These are phyloP conservation scores for Spilarctia lutea DNA, from an alignment of 2,888 invertebrate species.

Conservation along the genomic window DNA sequence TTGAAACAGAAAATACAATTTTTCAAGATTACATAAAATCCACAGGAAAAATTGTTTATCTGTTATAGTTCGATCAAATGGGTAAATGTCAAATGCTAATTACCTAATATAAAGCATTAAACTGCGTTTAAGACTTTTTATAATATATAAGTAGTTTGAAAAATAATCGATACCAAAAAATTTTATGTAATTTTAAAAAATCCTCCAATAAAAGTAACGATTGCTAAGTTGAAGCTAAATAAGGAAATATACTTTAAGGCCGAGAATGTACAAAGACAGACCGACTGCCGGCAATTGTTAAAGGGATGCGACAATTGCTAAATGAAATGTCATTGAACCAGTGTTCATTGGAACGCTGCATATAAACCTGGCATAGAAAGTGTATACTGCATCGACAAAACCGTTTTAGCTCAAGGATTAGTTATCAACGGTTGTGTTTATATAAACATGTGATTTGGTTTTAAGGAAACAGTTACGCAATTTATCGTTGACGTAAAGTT, in stretches of 20 bases:
- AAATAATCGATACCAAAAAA: neutral
- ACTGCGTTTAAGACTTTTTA: neutral
- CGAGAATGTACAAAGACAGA: constrained; percentile 23
- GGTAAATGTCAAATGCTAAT: neutral
- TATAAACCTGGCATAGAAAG: constrained; percentile 52
- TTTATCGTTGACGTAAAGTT: constrained; percentile 13
- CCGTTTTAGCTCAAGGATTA: constrained; percentile 61
- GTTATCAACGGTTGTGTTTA: constrained; percentile 44
- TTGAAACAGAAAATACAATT: too few species aligned
- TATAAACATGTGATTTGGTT: constrained; percentile 46
- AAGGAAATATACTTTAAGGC: constrained; percentile 28
- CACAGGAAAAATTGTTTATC: too few species aligned
- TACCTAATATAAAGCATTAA: neutral
- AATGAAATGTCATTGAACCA: constrained; percentile 70
- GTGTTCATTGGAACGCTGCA: constrained; percentile 47
- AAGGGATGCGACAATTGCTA: constrained; percentile 58
- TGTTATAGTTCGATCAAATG: too few species aligned
- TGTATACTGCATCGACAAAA: constrained; percentile 53
- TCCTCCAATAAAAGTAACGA: neutral
- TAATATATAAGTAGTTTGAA: neutral
- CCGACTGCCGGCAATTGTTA: constrained; percentile 50
- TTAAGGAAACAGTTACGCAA: constrained; percentile 25
- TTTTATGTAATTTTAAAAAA: neutral
- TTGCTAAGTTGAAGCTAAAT: neutral
- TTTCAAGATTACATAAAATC: too few species aligned